Conservation (phyloP, 2,888 invertebrate genomes). For the Sisyra terminalis region DNA sequence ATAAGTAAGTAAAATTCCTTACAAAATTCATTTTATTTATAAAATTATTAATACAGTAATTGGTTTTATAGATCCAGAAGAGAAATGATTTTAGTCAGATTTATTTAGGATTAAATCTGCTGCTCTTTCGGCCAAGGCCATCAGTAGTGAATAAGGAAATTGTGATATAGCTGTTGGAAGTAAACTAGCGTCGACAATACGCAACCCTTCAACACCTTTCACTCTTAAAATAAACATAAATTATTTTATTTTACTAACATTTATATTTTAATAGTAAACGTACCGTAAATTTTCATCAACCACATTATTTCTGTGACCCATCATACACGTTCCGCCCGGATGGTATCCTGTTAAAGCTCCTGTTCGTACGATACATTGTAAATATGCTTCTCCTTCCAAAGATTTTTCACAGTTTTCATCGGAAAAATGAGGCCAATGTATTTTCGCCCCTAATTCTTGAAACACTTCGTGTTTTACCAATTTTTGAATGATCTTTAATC, state of each 20-base stretch:
- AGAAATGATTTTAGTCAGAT: not conserved
- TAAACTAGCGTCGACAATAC: conserved; percentile 68
- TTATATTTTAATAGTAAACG: not conserved
- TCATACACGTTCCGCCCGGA: conserved; percentile 61
- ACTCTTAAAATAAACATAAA: conserved; percentile 32
- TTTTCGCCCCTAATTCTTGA: conserved; percentile 37
- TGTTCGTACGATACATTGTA: conserved; percentile 46
- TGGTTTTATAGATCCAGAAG: not conserved
- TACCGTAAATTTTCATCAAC: conserved; percentile 51
- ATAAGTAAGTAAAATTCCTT: conserved; percentile 33
- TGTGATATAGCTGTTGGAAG: conserved; percentile 62
- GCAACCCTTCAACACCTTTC: conserved; percentile 40
- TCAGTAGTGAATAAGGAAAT: conserved; percentile 52
- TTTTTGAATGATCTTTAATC: conserved; percentile 19
- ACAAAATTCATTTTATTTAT: not conserved
- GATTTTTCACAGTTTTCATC: conserved; percentile 36
- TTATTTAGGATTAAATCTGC: conserved; percentile 35
- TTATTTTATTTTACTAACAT: not conserved
- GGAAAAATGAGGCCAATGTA: conserved; percentile 44
- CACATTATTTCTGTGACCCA: conserved; percentile 39
- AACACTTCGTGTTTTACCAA: conserved; percentile 37
- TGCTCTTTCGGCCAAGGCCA: conserved; percentile 47
- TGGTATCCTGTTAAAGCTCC: conserved; percentile 60
- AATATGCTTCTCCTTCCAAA: conserved; percentile 30
- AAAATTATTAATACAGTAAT: not conserved